Evolutionary conservation across 2,888 invertebrate genomes (phyloP).

Genomic region (Agrochola macilenta): DNA sequence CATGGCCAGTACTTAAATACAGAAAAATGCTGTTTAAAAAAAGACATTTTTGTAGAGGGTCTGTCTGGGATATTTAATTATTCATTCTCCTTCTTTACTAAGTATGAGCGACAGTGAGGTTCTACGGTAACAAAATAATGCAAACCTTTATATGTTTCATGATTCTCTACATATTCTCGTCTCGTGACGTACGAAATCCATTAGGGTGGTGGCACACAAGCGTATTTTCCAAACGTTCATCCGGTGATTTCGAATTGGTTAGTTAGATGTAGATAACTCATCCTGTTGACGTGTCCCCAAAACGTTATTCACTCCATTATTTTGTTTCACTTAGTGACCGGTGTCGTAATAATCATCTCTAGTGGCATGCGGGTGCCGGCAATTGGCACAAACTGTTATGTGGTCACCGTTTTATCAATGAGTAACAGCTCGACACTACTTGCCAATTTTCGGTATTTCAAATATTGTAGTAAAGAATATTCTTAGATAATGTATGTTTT

Average conservation of each 20-base stretch:
- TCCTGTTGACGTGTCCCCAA: slow-evolving; percentile 38
- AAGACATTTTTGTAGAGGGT: neutral
- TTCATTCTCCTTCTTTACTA: neutral
- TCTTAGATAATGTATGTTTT: slow-evolving; percentile 8
- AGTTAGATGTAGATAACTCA: slow-evolving; percentile 34
- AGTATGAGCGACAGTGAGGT: slow-evolving; percentile 15
- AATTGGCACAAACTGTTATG: slow-evolving; percentile 76
- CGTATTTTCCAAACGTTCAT: neutral
- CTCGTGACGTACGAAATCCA: neutral
- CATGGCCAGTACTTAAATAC: neutral
- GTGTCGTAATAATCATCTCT: slow-evolving; percentile 69
- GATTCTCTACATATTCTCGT: slow-evolving; percentile 12
- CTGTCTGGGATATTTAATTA: neutral
- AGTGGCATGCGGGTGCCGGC: slow-evolving; percentile 67
- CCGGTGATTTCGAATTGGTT: slow-evolving; percentile 5
- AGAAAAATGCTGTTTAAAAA: neutral
- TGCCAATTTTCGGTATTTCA: slow-evolving; percentile 52
- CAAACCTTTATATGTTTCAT: neutral
- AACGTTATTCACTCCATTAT: slow-evolving; percentile 48
- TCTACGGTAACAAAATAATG: neutral
- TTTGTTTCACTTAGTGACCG: slow-evolving; percentile 53
- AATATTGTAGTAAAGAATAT: slow-evolving; percentile 31
- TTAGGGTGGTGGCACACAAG: neutral
- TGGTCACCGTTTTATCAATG: slow-evolving; percentile 75
- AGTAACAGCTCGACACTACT: slow-evolving; percentile 54